These are phyloP conservation scores for Pyxicephalus adspersus DNA, from an alignment of 2,113 vertebrate species.

Conservation along the genomic window DNA sequence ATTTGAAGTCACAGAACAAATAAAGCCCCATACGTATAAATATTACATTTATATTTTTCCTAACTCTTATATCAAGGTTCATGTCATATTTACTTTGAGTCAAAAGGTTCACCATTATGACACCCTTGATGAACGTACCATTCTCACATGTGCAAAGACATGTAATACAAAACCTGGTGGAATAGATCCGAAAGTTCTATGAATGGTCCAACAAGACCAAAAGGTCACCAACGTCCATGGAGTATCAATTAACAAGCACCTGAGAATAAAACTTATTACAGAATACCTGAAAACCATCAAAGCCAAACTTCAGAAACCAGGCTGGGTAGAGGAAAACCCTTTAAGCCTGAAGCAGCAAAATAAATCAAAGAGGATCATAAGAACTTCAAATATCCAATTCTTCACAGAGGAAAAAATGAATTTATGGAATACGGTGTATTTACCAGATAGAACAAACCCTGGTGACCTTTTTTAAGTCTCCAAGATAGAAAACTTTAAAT, in stretches of 20 bases:
- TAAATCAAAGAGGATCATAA: background rate
- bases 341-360: background rate
- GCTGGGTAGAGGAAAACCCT: background rate
- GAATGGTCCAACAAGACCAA: background rate
- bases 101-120: no score
- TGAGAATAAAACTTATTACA: background rate
- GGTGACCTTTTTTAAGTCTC: background rate
- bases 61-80: no score
- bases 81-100: no score
- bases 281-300: background rate
- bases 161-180: no score
- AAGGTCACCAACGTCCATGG: background rate
- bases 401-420: background rate
- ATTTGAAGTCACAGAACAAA: no score
- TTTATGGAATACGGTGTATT: background rate
- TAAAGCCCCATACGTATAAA: no score
- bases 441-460: background rate
- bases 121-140: no score
- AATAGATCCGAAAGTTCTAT: no score
- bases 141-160: no score
- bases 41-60: no score
- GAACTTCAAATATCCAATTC: background rate
- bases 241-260: background rate
- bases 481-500: background rate
- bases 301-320: background rate